These are phyloP conservation scores for Eretmocerus hayati DNA, from an alignment of 2,888 invertebrate species.

Conservation along the genomic window DNA sequence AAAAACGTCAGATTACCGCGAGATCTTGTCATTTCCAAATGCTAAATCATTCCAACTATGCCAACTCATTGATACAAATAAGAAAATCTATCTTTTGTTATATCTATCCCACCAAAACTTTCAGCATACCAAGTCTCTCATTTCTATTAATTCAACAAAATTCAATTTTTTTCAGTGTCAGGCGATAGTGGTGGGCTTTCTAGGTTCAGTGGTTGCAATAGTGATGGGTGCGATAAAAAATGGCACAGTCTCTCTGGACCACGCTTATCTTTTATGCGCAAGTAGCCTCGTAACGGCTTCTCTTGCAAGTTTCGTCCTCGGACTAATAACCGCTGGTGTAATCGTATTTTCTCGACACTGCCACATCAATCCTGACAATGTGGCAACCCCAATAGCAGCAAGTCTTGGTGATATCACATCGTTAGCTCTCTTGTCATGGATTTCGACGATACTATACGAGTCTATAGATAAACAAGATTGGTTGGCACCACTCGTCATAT, in stretches of 20 bases:
- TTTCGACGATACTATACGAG: conserved; percentile 54
- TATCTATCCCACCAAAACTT: too few relatives aligned
- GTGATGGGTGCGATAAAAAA: conserved; percentile 61
- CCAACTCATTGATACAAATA: too few relatives aligned
- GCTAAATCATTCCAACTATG: too few relatives aligned
- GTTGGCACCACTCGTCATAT: conserved; percentile 59
- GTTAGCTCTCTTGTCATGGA: conserved; percentile 55
- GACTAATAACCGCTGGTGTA: conserved; percentile 64
- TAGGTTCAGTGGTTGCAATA: conserved; percentile 64
- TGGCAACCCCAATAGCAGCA: conserved; percentile 76
- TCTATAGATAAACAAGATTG: conserved; percentile 57
- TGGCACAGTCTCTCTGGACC: conserved; percentile 57
- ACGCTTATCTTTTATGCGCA: conserved; percentile 66
- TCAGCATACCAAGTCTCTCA: too few relatives aligned
- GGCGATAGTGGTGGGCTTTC: conserved; percentile 66
- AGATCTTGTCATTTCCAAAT: too few relatives aligned
- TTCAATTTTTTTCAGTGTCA: conserved; percentile 57
- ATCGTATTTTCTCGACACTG: conserved; percentile 62
- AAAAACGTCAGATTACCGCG: too few relatives aligned
- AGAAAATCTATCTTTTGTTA: too few relatives aligned
- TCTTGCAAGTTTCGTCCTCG: conserved; percentile 66
- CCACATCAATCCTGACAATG: conserved; percentile 72
- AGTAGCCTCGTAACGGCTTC: conserved; percentile 71
- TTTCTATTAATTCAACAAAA: too few relatives aligned
- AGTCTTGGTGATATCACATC: conserved; percentile 73